These are phyloP conservation scores for Grallaria varia DNA, from an alignment of 2,113 vertebrate species.

Conservation along the genomic window DNA sequence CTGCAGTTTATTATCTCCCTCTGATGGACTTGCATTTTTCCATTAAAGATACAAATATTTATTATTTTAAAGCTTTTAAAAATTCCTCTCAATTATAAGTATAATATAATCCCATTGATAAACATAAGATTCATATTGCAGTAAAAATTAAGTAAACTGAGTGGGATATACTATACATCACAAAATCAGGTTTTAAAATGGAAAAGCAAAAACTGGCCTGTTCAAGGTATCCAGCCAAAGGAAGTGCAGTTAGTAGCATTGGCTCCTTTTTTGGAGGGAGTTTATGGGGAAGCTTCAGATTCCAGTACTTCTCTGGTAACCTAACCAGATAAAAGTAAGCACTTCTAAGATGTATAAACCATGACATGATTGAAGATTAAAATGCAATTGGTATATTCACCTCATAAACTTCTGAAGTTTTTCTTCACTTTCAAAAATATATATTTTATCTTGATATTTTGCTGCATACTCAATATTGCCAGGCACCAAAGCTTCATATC, in stretches of 20 bases:
- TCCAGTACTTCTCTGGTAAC: constrained; percentile 83
- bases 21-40: neutral
- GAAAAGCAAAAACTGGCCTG: constrained; percentile 69
- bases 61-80: neutral
- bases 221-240: constrained; percentile 90
- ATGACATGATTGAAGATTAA: neutral
- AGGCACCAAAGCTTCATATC: constrained; percentile 88
- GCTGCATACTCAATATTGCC: constrained; percentile 81
- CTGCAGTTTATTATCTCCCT: neutral
- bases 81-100: neutral
- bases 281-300: constrained; percentile 87
- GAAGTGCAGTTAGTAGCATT: constrained; percentile 84
- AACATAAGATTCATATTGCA: neutral
- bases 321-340: constrained; percentile 67
- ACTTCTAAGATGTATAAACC: neutral
- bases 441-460: constrained; percentile 84
- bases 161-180: neutral
- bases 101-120: neutral
- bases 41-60: neutral
- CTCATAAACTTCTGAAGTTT: constrained; percentile 89
- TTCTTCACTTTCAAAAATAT: constrained; percentile 83
- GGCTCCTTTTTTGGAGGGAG: constrained; percentile 86
- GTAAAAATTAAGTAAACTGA: neutral
- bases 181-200: neutral
- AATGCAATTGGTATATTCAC: constrained; percentile 65